Percentiles rank a stretch among this genome's conserved stretches.
Evolutionary conservation across 2,113 vertebrate genomes (phyloP).

Genomic region (Acanthisitta chloris): DNA sequence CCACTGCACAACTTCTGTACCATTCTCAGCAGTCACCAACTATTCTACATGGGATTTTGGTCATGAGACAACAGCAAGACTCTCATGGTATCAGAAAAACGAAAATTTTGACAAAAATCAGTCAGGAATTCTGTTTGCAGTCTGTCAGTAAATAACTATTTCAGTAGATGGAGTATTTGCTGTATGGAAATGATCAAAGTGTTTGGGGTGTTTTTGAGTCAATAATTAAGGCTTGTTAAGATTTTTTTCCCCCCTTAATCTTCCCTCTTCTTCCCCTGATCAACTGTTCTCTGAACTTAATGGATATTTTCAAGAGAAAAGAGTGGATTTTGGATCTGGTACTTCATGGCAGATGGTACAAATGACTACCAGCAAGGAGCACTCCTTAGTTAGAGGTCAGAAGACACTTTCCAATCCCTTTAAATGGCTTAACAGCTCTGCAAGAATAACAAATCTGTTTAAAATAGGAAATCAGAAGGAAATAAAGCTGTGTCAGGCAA

Average conservation of each 20-base stretch:
- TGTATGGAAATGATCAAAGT: neutral
- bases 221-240: neutral
- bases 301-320: neutral
- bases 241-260: neutral
- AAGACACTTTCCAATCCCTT: neutral
- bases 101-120: neutral
- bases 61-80: neutral
- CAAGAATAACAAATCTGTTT: slow-evolving; percentile 30
- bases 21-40: neutral
- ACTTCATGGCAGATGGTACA: neutral
- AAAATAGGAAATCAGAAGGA: slow-evolving; percentile 26
- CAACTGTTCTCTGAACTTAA: neutral
- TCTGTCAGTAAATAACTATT: neutral
- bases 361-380: neutral
- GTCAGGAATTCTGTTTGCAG: neutral
- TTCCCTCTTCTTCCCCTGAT: accelerated
- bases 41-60: neutral
- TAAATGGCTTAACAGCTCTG: neutral
- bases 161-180: neutral
- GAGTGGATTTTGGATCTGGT: neutral
- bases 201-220: neutral
- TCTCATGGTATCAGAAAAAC: neutral
- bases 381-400: neutral
- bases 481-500: slow-evolving; percentile 35
- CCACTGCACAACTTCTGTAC: neutral